Base-by-base conservation (phyloP, 2,888 invertebrate species). In the Megalurothrips usitatus region DNA sequence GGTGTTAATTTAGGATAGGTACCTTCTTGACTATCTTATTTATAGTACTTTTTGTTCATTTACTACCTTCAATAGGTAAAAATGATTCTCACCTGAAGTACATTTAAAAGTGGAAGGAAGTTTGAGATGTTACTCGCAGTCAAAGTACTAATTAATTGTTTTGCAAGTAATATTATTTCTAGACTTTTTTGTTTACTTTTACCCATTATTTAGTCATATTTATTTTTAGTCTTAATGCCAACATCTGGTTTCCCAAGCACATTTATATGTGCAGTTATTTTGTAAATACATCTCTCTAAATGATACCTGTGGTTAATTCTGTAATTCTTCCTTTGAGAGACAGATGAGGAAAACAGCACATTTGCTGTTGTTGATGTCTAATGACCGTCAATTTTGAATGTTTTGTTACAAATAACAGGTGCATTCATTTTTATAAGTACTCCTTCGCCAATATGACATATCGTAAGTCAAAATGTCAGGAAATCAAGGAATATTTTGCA, bases 131-230 rank as follows among this genome's bases (percentile, higher is more conserved):
- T 75, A 26, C 68, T 23, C 68, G 23, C n/a, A 75, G 68, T 75
- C 68, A 75, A 26, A 26, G 68, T 26, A 26, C 17, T 58, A 19
- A 6, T 23, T 26, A 23, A n/a, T 75, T 26, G 23, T 75, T 26
- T 75, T 11, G 26, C n/a, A 75, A 23, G n/a, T 26, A 23, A 11
- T 75, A 8, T 75, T 75, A 11, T 58, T 9, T 58, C 58, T 14
- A 58, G 58, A 19, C 11, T 6, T 58, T 9, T 6, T 75, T 75
- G 26, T 75, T 75, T 26, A 10, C 9, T 26, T 75, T 26, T 58
- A 58, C 58, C 58, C 68, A 11, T 26, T 75, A 75, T 75, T 68
- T 75, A 75, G 68, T 75, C 68, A 75, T 75, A 75, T 75, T 75
- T 75, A 75, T 75, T 75, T 75, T 75, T 75, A 75, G 68, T 75